Base-by-base conservation (phyloP, 2,888 invertebrate species). In the Cantharis rufa region DNA sequence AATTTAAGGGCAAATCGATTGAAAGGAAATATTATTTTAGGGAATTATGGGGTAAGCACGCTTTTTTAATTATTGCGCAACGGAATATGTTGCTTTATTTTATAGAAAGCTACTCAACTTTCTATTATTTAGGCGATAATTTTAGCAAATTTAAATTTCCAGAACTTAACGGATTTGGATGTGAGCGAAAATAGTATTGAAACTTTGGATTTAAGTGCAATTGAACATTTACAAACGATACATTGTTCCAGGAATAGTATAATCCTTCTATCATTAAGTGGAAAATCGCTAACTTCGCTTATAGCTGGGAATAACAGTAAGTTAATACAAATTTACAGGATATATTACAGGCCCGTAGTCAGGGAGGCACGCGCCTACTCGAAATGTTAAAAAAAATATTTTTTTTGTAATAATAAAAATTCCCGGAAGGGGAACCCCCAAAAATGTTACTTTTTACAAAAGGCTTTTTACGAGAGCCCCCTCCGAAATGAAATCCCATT, bases 111-210 rank as follows among this genome's bases (percentile, higher is more conserved):
- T 61, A 61, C 18, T 10, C 13, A 9, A 48, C 69, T 66, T 48
- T 73, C 69, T 69, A 69, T 69, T 69, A 64, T 68, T 21, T 48
- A 7, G 21, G 27, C 5, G 16, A 48, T 21, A 66, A 13, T 72
- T 69, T 27, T 18, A 63, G 15, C 15, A 72, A 66, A 70, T 32
- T 27, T 15, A n/a, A 18, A 18, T 32, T 28, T 64, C 10, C 89
- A 95, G 95, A 94, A 94, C 86, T 88, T 96, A 81, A 94, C 94
- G 68, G 93, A 95, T 81, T 87, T 96, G 86, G 96, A 96, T 85
- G 92, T 96, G 71, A 95, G 95, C 81, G 93, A 95, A 88, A 96
- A 96, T 86, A 92, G 91, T 81, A 95, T 96, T 82, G 95, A 95
- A 87, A 93, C 93, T 82, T 89, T 96, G 84, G 95, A 96, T 84